Percentiles rank a stretch among this genome's conserved stretches.
Evolutionary conservation across 2,888 invertebrate species (phyloP).

Genomic region (Hydraecia micacea): DNA sequence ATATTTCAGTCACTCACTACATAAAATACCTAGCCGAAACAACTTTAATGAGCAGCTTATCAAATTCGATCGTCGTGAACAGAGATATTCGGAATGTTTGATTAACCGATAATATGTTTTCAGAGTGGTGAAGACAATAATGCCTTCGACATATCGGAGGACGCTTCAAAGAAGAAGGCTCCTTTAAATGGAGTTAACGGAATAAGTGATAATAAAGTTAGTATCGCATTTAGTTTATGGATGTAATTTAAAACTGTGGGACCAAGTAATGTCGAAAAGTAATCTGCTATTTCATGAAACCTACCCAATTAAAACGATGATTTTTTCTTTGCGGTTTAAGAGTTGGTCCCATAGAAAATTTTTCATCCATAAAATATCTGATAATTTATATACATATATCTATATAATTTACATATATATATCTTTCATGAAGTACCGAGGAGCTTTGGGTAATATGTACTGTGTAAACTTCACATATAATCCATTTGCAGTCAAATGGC

Average conservation of each 20-base stretch:
- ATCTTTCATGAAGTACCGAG: not conserved
- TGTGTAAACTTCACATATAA: constrained; percentile 1
- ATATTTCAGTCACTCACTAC: constrained; percentile 5
- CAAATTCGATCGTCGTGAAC: constrained; percentile 4
- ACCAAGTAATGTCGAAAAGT: not conserved
- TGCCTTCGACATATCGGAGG: constrained; percentile 65
- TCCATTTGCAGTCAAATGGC: not conserved
- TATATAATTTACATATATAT: too few species aligned
- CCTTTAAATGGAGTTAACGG: constrained; percentile 43
- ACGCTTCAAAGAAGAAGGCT: constrained; percentile 56
- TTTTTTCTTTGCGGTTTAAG: not conserved
- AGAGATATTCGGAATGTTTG: constrained; percentile 7
- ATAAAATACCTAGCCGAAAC: constrained; percentile 25
- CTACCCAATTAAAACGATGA: not conserved
- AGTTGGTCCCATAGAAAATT: not conserved
- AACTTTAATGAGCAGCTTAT: constrained; percentile 8
- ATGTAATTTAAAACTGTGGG: not conserved
- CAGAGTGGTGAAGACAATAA: constrained; percentile 62
- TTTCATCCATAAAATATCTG: not conserved
- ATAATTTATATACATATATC: too few species aligned
- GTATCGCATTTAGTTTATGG: constrained; percentile 11
- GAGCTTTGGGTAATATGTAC: not conserved
- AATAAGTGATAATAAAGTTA: constrained; percentile 49
- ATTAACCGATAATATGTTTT: constrained; percentile 27
- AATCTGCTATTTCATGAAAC: not conserved